Base-by-base conservation (phyloP, 2,797 vertebrate species). In the Neosalanx taihuensis region DNA sequence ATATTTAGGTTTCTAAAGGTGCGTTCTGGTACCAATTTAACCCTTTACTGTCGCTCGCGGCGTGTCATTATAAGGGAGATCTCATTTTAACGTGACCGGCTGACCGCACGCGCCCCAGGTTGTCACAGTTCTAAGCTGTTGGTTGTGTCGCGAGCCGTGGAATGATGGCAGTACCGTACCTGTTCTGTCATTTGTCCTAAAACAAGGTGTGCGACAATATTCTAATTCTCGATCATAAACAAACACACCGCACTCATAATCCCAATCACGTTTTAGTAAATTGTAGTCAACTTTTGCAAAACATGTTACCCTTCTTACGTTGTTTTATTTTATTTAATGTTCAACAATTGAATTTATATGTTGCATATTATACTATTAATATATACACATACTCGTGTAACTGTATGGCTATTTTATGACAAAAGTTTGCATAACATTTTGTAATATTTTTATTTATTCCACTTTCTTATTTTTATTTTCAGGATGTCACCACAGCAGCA, bases 401-500 rank as follows among this genome's bases (percentile, higher is more conserved):
- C 23, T 26, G 10, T 41, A 41, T 41, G 9, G 37, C 6, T 41
- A 41, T 37, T 37, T 12, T 41, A 41, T 41, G 6, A 13, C 6
- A 26, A 20, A 15, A 20, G 23, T 46, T n/a, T 23, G n/a, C 33
- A n/a, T n/a, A 18, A 37, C 6, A 33, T 37, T 3, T 7, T 64
- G 3, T n/a, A 41, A 46, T 41, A 30, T 62, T 20, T 60, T 26
- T 59, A 23, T 41, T 13, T 0, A 56, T 59, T 23, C 31, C 41
- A 23, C 10, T 41, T 59, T 56, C 26, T 29, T 63, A 10, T 83
- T 9, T 64, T 71, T 12, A 0, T 81, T 86, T 86, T 41, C 58
- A 92, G 90, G 87, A 73, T 76, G 83, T 90, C 92, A 87, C 84
- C 78, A 86, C 87, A 93, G 79, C 92, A 93, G 90, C 84, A 96